These are phyloP conservation scores for Lateolabrax maculatus DNA, from an alignment of 2,797 vertebrate species.

Conservation along the genomic window DNA sequence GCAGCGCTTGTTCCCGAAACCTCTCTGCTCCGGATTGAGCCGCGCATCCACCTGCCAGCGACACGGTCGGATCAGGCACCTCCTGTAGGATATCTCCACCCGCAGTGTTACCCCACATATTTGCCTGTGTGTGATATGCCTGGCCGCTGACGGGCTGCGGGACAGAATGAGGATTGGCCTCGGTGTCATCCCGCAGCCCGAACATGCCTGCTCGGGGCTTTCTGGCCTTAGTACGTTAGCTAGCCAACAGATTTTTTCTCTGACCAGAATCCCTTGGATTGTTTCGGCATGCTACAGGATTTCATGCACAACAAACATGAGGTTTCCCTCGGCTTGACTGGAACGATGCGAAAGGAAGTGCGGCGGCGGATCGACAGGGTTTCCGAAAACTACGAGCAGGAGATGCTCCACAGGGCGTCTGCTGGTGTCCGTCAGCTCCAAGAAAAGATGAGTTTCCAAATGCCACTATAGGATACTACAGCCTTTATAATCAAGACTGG, in stretches of 20 bases:
- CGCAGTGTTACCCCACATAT: neutral
- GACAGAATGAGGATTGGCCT: constrained; percentile 58
- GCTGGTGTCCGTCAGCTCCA: constrained; percentile 42
- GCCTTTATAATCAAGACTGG: neutral
- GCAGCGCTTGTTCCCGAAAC: constrained; percentile 26
- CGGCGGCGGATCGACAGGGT: constrained; percentile 51
- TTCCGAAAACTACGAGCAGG: constrained; percentile 43
- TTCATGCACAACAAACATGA: constrained; percentile 21
- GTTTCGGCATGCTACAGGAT: constrained; percentile 45
- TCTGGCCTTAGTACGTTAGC: constrained; percentile 10
- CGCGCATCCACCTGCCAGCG: constrained; percentile 51
- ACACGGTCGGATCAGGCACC: constrained; percentile 40
- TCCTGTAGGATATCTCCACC: constrained; percentile 28
- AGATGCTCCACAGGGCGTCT: constrained; percentile 66
- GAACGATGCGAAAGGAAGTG: constrained; percentile 57
- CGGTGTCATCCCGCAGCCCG: constrained; percentile 58
- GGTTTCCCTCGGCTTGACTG: constrained; percentile 34
- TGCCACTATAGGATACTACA: neutral
- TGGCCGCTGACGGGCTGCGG: constrained; percentile 46
- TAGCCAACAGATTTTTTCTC: neutral
- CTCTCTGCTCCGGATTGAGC: constrained; percentile 49
- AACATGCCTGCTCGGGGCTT: constrained; percentile 29
- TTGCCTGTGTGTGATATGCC: neutral
- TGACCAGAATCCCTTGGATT: neutral
- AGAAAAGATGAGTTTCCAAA: neutral